phyloP scores from a whole-genome alignment of 1,140 invertebrate species.

The Lordiphosa clarofinis region DNA sequence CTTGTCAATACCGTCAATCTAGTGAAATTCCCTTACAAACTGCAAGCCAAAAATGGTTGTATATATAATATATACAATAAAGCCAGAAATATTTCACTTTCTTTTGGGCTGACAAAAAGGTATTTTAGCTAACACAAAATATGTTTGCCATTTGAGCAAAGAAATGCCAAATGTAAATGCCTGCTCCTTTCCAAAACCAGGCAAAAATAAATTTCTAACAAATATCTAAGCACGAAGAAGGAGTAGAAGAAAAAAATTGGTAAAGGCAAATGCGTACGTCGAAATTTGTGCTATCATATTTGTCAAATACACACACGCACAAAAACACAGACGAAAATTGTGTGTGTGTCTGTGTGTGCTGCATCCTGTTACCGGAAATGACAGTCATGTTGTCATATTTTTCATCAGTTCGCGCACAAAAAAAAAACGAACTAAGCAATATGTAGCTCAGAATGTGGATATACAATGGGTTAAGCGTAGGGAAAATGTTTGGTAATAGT shows the following conservation, averaged over 20 bases:
- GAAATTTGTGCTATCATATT: slow-evolving; percentile 15
- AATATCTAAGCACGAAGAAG: slow-evolving; percentile 3
- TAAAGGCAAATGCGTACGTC: neutral
- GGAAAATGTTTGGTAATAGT: neutral
- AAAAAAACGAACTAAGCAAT: slow-evolving; percentile 10
- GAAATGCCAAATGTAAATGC: slow-evolving; percentile 15
- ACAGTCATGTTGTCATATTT: slow-evolving; percentile 19
- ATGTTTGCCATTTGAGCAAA: slow-evolving; percentile 14
- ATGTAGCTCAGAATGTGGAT: slow-evolving; percentile 1
- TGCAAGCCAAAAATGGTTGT: slow-evolving; percentile 2
- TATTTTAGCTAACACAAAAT: slow-evolving; percentile 8
- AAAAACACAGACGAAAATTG: slow-evolving; percentile 4
- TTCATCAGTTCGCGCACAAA: slow-evolving; percentile 7
- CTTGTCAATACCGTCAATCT: too few relatives aligned
- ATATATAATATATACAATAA: neutral
- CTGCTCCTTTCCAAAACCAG: neutral
- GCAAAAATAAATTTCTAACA: slow-evolving; percentile 13
- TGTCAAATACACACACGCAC: slow-evolving; percentile 5
- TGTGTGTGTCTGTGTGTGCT: slow-evolving; percentile 17
- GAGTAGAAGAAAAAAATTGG: too few relatives aligned
- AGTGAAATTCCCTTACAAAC: neutral
- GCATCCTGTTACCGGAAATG: slow-evolving; percentile 14
- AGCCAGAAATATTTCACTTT: slow-evolving; percentile 10
- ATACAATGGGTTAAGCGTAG: slow-evolving; percentile 4
- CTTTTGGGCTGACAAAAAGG: slow-evolving; percentile 2